Percentiles rank a stretch among this genome's conserved stretches.
Evolutionary conservation across 64 coral and sea anemone species (phyloP).

Genomic region (Dendrophyllia cribrosa): DNA sequence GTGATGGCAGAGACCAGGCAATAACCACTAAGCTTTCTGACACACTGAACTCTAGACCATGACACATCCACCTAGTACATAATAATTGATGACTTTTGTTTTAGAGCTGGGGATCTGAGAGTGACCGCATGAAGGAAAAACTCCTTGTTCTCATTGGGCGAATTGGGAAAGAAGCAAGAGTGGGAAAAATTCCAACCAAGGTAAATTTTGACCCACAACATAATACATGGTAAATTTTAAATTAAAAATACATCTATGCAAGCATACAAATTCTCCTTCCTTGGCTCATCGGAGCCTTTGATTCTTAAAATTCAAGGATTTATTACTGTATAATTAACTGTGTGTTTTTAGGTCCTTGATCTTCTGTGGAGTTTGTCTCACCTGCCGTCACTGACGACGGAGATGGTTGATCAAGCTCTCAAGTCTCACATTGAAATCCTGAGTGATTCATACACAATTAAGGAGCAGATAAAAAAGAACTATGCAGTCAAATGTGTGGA

Average conservation of each 20-base stretch:
- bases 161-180: constrained; percentile 94
- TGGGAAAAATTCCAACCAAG: constrained; percentile 92
- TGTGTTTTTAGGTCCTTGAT: constrained; percentile 71
- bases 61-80: too few relatives aligned
- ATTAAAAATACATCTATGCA: too few relatives aligned
- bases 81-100: neutral
- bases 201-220: constrained; percentile 21
- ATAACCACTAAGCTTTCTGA: too few relatives aligned
- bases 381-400: constrained; percentile 83
- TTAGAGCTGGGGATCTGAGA: constrained; percentile 90
- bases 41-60: too few relatives aligned
- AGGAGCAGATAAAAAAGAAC: constrained; percentile 94
- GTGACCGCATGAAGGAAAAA: constrained; percentile 96
- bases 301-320: neutral
- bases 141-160: constrained; percentile 88
- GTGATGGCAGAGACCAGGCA: too few relatives aligned
- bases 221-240: too few relatives aligned
- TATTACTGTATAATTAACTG: neutral
- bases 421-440: constrained; percentile 93
- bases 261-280: too few relatives aligned
- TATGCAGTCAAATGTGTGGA: constrained; percentile 95
- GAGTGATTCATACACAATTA: constrained; percentile 89
- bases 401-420: constrained; percentile 94
- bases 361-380: constrained; percentile 90
- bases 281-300: too few relatives aligned